Conservation (phyloP, 2,113 vertebrate genomes). For the Sprattus sprattus region DNA sequence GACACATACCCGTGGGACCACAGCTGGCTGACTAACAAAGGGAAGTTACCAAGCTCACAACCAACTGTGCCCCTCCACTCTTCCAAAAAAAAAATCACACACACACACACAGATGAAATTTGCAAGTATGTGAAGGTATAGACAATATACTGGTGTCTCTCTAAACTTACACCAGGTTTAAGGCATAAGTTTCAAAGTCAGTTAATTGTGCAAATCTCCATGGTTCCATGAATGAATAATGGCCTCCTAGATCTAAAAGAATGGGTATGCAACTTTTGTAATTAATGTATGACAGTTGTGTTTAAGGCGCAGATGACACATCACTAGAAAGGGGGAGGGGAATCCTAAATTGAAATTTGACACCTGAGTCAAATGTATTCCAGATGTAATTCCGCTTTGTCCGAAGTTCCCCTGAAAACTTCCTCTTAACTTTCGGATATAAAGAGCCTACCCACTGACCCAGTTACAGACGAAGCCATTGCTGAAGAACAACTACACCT, state of each 20-base stretch:
- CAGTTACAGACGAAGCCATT: conserved; percentile 40
- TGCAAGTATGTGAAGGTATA: too few relatives aligned
- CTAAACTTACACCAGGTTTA: too few relatives aligned
- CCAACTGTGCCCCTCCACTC: too few relatives aligned
- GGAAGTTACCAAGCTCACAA: conserved; percentile 48
- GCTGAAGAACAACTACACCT: conserved; percentile 13
- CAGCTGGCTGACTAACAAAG: conserved; percentile 56
- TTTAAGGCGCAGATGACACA: background rate
- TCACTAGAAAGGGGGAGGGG: background rate
- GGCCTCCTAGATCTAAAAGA: background rate
- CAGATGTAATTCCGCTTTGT: conserved; percentile 58
- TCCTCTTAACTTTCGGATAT: conserved; percentile 67
- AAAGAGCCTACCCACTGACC: conserved; percentile 49
- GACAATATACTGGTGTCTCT: too few relatives aligned
- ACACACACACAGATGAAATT: too few relatives aligned
- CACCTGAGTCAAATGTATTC: conserved; percentile 60
- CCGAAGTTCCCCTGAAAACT: conserved; percentile 39
- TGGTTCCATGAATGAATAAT: background rate
- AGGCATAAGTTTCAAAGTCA: too few relatives aligned
- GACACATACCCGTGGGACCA: conserved; percentile 42
- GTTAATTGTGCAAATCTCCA: too few relatives aligned
- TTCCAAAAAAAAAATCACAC: too few relatives aligned
- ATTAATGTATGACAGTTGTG: background rate
- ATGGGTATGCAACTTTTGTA: background rate
- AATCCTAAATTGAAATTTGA: conserved; percentile 53